Evolutionary conservation across 2,888 invertebrate species (phyloP), one percentile per base, ranked within the genome.

Genomic region (Andrena fulva): DNA sequence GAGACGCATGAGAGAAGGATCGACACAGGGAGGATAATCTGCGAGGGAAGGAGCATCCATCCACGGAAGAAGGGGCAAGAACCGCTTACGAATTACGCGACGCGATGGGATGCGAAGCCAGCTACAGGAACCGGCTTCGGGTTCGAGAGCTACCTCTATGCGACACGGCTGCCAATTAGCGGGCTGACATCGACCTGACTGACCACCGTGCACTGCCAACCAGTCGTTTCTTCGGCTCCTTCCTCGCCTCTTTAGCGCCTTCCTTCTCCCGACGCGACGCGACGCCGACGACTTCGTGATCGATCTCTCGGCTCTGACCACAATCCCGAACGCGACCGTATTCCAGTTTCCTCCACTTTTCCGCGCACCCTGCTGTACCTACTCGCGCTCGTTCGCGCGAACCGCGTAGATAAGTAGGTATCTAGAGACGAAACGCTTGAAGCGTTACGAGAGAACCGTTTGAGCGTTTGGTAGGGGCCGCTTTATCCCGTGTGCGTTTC

Each of bases 111-210:
- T 16, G 90, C 10, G 91, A 89, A 90, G 89, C 89, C 87, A 89
- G 89, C 91, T 89, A 90, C 91, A 89, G 87, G 92, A 92, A 92
- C 92, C 92, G 92, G 92, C 92, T 92, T 73, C 90, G 88, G 84
- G 24, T 92, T 76, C 90, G 88, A 85, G 24, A 56, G 90, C 91
- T 92, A 90, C 91, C 89, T 91, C 91, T 91, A 91, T 90, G 91
- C 91, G 93, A 93, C 93, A 93, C 90, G 93, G 92, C 91, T 93
- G 93, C 93, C 93, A 93, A 93, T 93, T 93, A 93, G 93, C 91
- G 90, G 87, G 82, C 91, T 93, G 93, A 93, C 93, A 92, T 92
- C 91, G 91, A 91, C 88, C 92, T 92, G 92, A 92, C 92, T 93
- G 93, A 92, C 93, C 93, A 93, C 92, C 92, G 89, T 90, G 87